A percentile compares a stretch with the other conserved stretches of the same genome.
These are phyloP conservation scores for Phyllopteryx taeniolatus DNA, from an alignment of 2,113 vertebrate species.

Conservation along the genomic window DNA sequence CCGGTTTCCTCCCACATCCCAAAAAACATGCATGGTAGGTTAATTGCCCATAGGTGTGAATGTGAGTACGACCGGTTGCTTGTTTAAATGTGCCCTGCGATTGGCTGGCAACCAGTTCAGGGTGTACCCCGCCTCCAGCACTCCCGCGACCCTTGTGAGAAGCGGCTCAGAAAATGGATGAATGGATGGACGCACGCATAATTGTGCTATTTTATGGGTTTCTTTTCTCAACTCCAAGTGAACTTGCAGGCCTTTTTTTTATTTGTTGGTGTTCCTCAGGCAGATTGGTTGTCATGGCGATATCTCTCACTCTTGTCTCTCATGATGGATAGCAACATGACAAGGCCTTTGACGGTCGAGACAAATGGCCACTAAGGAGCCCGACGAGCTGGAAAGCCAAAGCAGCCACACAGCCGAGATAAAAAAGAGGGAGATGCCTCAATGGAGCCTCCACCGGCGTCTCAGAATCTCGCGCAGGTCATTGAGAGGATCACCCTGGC, in stretches of 20 bases:
- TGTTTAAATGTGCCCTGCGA: too few species aligned
- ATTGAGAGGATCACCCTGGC: background rate
- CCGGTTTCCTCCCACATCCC: too few species aligned
- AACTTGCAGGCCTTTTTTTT: background rate
- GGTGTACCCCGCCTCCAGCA: too few species aligned
- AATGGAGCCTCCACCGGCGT: background rate
- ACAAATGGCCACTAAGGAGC: background rate
- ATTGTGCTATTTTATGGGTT: background rate
- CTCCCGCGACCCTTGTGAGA: too few species aligned
- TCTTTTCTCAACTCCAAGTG: background rate
- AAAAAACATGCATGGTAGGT: too few species aligned
- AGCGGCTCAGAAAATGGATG: too few species aligned
- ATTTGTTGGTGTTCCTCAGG: background rate
- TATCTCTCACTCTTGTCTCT: background rate
- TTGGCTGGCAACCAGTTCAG: too few species aligned
- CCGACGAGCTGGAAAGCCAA: background rate
- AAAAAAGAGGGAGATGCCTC: background rate
- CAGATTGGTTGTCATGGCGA: background rate
- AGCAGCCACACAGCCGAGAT: background rate
- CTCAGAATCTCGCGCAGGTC: background rate
- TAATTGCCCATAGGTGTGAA: too few species aligned
- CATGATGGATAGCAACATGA: slow-evolving; percentile 1
- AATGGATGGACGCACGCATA: background rate
- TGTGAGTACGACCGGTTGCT: too few species aligned
- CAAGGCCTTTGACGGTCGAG: background rate